Base-by-base conservation (phyloP, 30 jellyfish, hydroid and myxozoan species). In the Aurelia coerulea region DNA sequence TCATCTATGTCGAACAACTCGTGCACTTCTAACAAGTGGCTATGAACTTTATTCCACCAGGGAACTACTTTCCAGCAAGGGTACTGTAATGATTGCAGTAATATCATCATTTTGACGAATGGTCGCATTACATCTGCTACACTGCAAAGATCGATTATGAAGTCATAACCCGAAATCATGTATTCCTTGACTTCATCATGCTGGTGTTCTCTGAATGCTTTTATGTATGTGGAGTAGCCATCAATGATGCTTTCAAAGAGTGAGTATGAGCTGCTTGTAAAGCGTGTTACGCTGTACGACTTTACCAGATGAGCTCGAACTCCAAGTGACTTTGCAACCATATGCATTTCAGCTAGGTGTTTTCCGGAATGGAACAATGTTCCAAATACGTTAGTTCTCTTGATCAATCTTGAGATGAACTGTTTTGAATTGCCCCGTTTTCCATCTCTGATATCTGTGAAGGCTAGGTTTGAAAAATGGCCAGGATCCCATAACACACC, bases 321-420 rank as follows among this genome's bases (percentile, higher is more conserved):
- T 73, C 83, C 83, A 73, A 73, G 68, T 73, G 68, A 73, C 41
- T 73, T 17, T 73, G 83, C 83, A 73, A n/a, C 68, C 83, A 73
- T 73, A 11, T 52, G 41, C 83, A 73, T 17, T 73, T 73, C 68
- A 9, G 66, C 32, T 17, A 42, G 83, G n/a, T 52, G 68, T 41
- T 41, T 73, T 73, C 83, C 83, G 8, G 66, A 73, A 73, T 39
- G 68, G 83, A 73, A 34, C 83, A 73, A 29, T 41, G 31, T 73
- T 0, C 83, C 83, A 73, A 73, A 73, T 32, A 13, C 83, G n/a
- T 73, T 73, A 32, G 34, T 14, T 73, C 68, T 73, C 83, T 73
- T 42, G 32, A 41, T 42, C 32, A 39, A 39, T 39, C 69, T 73
- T 73, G 32, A 33, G 35, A 73, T 16, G 41, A 73, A 33, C 68